Evolutionary conservation across 2,888 invertebrate species (phyloP).

Genomic region (Iphiclides podalirius): DNA sequence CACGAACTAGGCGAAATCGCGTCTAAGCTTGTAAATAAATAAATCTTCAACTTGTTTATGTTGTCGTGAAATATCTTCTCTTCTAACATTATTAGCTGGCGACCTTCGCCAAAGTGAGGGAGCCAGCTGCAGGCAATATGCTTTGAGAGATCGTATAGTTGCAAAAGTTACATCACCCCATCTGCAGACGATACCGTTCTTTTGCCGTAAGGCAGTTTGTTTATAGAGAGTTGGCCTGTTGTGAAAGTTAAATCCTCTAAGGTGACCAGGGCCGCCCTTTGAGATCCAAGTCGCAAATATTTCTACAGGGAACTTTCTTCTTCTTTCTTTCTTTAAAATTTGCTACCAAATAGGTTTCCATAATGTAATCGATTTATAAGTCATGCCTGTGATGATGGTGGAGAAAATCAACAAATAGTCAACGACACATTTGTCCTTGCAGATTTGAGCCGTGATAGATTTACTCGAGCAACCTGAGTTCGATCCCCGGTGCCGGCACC

Average conservation of each 20-base stretch:
- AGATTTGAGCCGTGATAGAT: too few species aligned
- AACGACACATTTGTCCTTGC: too few species aligned
- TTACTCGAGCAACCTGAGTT: too few species aligned
- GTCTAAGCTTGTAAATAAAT: too few species aligned
- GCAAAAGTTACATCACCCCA: neutral
- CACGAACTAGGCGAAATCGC: neutral
- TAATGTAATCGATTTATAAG: too few species aligned
- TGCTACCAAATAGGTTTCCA: too few species aligned
- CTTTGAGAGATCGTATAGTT: neutral
- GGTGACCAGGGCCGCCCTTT: slow-evolving; percentile 6
- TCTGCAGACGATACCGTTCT: neutral
- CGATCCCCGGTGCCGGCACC: too few species aligned
- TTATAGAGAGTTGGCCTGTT: slow-evolving; percentile 4
- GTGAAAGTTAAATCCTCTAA: slow-evolving; percentile 11
- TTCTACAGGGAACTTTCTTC: too few species aligned
- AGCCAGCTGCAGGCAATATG: neutral
- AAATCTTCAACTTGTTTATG: neutral
- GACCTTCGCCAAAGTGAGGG: slow-evolving; percentile 10
- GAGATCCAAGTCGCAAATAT: too few species aligned
- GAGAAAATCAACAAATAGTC: too few species aligned
- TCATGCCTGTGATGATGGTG: too few species aligned
- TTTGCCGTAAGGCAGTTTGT: neutral
- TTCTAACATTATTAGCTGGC: neutral
- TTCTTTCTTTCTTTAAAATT: too few species aligned
- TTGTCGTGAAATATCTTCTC: neutral